Evolutionary conservation across 2,797 vertebrate species (phyloP).

Genomic region (Orestias chungarensis): DNA sequence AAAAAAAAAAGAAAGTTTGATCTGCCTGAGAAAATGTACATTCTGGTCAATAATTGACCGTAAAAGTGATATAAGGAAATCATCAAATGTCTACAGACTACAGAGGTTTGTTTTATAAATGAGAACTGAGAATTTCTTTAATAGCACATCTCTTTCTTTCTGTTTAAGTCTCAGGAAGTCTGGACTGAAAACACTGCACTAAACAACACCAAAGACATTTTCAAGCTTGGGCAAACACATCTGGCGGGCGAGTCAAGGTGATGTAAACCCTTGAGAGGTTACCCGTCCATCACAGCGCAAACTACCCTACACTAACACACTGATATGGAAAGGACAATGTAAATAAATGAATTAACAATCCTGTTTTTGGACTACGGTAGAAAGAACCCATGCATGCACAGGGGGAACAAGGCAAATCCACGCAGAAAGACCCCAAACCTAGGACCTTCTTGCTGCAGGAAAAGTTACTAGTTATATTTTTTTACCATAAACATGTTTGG

Average conservation of each 20-base stretch:
- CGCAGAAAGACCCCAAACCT: background rate
- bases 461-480: background rate
- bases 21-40: background rate
- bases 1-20: background rate
- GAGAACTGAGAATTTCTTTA: conserved; percentile 1
- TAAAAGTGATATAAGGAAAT: background rate
- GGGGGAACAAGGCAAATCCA: background rate
- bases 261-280: background rate
- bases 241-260: conserved; percentile 18
- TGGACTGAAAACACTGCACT: conserved; percentile 32
- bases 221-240: conserved; percentile 16
- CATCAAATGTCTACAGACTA: background rate
- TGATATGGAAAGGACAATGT: background rate
- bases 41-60: background rate
- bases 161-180: background rate
- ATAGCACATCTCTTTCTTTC: background rate
- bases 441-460: background rate
- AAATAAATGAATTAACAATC: background rate
- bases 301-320: background rate
- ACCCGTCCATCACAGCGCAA: too few species aligned
- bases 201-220: background rate
- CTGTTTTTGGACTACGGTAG: background rate
- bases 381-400: background rate
- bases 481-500: background rate
- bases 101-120: background rate